Conservation (phyloP, 2,797 vertebrate species). For the Artibeus jamaicensis region DNA sequence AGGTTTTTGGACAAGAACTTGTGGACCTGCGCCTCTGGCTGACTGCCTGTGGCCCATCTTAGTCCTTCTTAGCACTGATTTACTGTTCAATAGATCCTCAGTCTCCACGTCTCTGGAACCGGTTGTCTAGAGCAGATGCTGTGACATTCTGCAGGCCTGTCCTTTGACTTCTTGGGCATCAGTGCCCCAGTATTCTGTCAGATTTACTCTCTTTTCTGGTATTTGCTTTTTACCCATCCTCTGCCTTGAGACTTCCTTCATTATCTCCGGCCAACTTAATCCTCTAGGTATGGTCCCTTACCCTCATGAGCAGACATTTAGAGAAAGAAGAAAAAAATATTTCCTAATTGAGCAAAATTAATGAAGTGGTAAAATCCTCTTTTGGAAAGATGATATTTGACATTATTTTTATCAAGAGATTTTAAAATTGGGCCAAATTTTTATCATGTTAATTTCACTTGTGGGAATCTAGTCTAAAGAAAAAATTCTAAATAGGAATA, state of each 20-base stretch:
- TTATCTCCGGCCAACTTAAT: background rate
- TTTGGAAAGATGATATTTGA: background rate
- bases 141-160: background rate
- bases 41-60: rapidly evolving
- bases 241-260: background rate
- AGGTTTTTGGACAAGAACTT: background rate
- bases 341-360: background rate
- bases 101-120: background rate
- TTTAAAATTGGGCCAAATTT: background rate
- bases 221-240: background rate
- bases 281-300: background rate
- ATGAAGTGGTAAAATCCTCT: background rate
- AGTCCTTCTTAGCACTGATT: background rate
- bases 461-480: background rate
- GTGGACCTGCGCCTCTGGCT: background rate
- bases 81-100: background rate
- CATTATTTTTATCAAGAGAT: background rate
- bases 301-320: background rate
- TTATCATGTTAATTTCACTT: background rate
- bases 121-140: background rate
- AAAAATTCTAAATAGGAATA: background rate
- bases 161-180: background rate
- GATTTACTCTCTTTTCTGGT: background rate
- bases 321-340: background rate
- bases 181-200: background rate